Evolutionary conservation across 2,888 invertebrate species (phyloP).

Genomic region (Dorcus parallelipipedus): DNA sequence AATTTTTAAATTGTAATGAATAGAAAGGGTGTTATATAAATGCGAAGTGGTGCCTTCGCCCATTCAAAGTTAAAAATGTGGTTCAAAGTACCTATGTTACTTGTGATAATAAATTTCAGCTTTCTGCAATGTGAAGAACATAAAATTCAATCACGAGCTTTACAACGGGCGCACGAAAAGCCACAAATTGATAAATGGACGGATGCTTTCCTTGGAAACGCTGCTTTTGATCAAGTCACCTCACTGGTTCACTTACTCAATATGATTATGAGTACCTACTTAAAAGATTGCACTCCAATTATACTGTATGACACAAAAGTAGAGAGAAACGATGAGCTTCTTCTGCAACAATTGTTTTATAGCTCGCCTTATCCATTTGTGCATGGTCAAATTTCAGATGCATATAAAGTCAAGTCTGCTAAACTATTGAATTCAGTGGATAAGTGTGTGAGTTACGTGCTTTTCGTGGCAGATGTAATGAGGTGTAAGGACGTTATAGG

Average conservation of each 20-base stretch:
- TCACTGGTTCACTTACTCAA: conserved; percentile 60
- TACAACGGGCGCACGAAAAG: conserved; percentile 46
- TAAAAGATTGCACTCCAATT: conserved; percentile 63
- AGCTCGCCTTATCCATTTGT: conserved; percentile 57
- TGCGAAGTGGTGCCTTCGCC: background rate
- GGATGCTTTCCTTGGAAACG: conserved; percentile 37
- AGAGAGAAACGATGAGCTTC: conserved; percentile 54
- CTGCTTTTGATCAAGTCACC: conserved; percentile 50
- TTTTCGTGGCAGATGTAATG: conserved; percentile 65
- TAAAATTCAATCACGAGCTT: conserved; percentile 34
- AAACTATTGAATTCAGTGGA: conserved; percentile 45
- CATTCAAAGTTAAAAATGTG: background rate
- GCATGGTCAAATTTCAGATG: conserved; percentile 60
- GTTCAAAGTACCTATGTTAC: too few relatives aligned
- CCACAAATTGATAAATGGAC: conserved; percentile 42
- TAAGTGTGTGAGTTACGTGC: conserved; percentile 62
- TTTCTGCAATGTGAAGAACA: background rate
- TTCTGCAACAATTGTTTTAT: conserved; percentile 59
- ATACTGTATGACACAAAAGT: conserved; percentile 64
- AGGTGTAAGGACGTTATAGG: conserved; percentile 58
- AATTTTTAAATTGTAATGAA: background rate
- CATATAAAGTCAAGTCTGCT: conserved; percentile 50
- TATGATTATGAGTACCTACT: conserved; percentile 58
- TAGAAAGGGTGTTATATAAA: background rate
- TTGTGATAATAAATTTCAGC: too few relatives aligned